Base-by-base conservation (phyloP, 2,888 invertebrate genomes). In the Tetramorium bicarinatum region DNA sequence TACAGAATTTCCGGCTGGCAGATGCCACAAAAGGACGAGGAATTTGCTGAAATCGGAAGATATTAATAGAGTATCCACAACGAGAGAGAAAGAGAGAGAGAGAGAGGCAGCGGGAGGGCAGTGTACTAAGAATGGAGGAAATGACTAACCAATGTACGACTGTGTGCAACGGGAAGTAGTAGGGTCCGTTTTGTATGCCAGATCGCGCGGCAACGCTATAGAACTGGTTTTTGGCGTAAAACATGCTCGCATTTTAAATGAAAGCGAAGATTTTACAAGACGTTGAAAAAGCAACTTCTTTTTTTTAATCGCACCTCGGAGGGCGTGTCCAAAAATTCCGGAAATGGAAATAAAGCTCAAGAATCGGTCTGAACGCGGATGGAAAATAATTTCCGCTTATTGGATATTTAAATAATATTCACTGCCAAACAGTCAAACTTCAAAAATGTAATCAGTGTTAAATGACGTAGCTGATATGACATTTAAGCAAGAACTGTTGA, bases 161-260 rank as follows among this genome's bases (percentile, higher is more conserved):
- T 75, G 29, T 34, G 29, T 34, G 61, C 49, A 66, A 64, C 77
- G 80, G 85, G 81, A 85, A 80, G 81, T 71, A 52, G 66, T 52
- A 52, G 81, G 66, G 64, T 74, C 41, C 69, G 71, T 82, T 69
- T 62, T 59, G 49, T 59, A 62, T 38, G 25, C 64, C 52, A 67
- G 80, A 87, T 84, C 71, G 83, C 74, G 81, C 84, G 34, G 71
- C 76, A 62, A 72, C 77, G 62, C 7, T 41, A 71, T 44, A 54
- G 74, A 89, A 88, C 89, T 87, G 87, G 87, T 88, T 89, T 87
- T 88, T 74, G 77, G 67, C 76, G 54, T 54, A 82, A 89, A 86
- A 86, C 85, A 29, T 41, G 49, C 21, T 29, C 18, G 59, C 44
- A 15, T 76, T 56, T 59, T 41, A 74, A 44, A 61, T 74, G n/a